Evolutionary conservation across 2,888 invertebrate species (phyloP).

Genomic region (Aromia moschata): DNA sequence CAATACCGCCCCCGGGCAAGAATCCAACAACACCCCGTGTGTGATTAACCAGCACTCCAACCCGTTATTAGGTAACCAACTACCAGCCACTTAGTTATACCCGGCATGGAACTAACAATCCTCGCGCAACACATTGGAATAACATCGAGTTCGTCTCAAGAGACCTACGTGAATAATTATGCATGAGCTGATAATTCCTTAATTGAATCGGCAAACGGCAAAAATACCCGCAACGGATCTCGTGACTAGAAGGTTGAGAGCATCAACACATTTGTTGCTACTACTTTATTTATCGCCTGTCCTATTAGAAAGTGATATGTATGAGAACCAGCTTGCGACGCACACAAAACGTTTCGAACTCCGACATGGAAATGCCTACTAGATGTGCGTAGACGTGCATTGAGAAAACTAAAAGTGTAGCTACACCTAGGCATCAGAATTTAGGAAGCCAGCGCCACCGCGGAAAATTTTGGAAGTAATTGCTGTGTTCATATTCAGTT

Average conservation of each 20-base stretch:
- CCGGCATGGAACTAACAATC: slow-evolving; percentile 11
- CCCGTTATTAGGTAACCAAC: slow-evolving; percentile 11
- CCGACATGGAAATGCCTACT: slow-evolving; percentile 38
- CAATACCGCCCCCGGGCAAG: not conserved
- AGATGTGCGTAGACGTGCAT: not conserved
- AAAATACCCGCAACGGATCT: slow-evolving; percentile 43
- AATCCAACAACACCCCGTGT: not conserved
- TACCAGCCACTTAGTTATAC: slow-evolving; percentile 8
- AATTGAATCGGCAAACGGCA: slow-evolving; percentile 43
- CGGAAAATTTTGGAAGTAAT: no score
- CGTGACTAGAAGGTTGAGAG: slow-evolving; percentile 46
- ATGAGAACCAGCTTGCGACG: slow-evolving; percentile 47
- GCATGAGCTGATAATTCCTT: slow-evolving; percentile 47
- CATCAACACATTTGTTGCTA: slow-evolving; percentile 48
- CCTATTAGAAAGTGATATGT: slow-evolving; percentile 56
- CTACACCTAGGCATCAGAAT: no score
- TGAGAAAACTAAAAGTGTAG: not conserved
- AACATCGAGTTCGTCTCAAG: slow-evolving; percentile 32
- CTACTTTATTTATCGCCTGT: slow-evolving; percentile 53
- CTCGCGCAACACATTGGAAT: slow-evolving; percentile 7
- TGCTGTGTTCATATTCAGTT: no score
- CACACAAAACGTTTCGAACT: slow-evolving; percentile 33
- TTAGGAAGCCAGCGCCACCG: no score
- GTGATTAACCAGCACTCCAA: slow-evolving; percentile 8
- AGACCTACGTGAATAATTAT: slow-evolving; percentile 44